phyloP scores from a whole-genome alignment of 2,888 invertebrate genomes.

The Venustoraphidia nigricollis region DNA sequence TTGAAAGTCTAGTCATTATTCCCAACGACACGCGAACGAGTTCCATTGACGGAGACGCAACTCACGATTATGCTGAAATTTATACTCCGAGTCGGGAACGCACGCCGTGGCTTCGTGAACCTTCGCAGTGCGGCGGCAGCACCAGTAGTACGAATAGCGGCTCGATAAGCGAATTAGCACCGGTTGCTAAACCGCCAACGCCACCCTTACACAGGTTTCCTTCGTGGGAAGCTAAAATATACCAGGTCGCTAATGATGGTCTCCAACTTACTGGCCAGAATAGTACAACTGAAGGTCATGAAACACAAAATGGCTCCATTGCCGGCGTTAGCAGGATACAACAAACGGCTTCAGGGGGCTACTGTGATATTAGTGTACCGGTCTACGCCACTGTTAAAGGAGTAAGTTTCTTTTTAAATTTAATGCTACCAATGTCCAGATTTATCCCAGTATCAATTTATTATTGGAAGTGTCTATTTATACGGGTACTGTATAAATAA shows the following conservation, averaged over 20 bases:
- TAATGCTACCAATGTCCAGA: too few species aligned
- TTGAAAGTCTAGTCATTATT: slow-evolving; percentile 35
- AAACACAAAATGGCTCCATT: slow-evolving; percentile 21
- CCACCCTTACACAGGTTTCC: slow-evolving; percentile 84
- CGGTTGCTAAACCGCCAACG: slow-evolving; percentile 55
- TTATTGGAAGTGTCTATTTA: too few species aligned
- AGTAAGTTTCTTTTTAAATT: slow-evolving; percentile 35
- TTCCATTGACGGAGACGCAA: slow-evolving; percentile 46
- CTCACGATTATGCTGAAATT: slow-evolving; percentile 87
- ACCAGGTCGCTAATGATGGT: slow-evolving; percentile 53
- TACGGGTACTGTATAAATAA: too few species aligned
- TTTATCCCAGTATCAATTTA: too few species aligned
- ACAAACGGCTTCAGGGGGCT: slow-evolving; percentile 48
- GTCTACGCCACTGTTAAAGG: slow-evolving; percentile 95
- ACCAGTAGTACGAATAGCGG: slow-evolving; percentile 15
- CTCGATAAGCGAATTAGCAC: slow-evolving; percentile 10
- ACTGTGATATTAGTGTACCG: slow-evolving; percentile 82
- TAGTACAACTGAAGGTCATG: slow-evolving; percentile 26
- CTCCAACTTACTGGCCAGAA: slow-evolving; percentile 29
- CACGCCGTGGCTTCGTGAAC: slow-evolving; percentile 27
- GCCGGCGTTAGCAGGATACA: slow-evolving; percentile 34
- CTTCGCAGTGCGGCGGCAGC: slow-evolving; percentile 11
- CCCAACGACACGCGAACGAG: slow-evolving; percentile 40
- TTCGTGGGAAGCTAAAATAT: slow-evolving; percentile 92
- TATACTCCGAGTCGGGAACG: slow-evolving; percentile 74